These are phyloP conservation scores for Coregonus clupeaformis DNA, from an alignment of 2,113 vertebrate species.

Conservation along the genomic window DNA sequence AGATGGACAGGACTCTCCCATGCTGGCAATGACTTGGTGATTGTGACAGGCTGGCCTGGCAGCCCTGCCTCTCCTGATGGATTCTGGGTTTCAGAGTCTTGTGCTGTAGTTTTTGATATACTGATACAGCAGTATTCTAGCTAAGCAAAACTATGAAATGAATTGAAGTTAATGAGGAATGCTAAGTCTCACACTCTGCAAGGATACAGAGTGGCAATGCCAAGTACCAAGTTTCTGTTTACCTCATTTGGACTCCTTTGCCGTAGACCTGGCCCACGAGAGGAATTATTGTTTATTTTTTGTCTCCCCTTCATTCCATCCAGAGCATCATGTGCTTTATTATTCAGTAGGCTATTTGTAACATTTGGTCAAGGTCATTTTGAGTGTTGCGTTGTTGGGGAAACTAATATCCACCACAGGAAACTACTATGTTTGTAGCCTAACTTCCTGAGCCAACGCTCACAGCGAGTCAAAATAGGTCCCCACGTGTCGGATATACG, in stretches of 20 bases:
- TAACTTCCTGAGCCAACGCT: too few species aligned
- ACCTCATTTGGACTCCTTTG: neutral
- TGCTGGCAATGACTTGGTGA: neutral
- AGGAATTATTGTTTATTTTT: neutral
- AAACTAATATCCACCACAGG: too few species aligned
- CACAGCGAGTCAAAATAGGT: too few species aligned
- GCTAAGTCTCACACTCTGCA: neutral
- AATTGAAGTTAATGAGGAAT: neutral
- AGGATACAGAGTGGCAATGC: neutral
- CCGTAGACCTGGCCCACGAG: neutral
- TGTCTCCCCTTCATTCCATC: too few species aligned
- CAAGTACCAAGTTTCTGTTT: neutral
- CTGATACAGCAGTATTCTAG: neutral
- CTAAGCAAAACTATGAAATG: neutral
- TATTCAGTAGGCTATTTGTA: constrained; percentile 61
- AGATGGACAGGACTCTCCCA: neutral
- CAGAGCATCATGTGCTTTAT: constrained; percentile 38
- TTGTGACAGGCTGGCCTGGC: neutral
- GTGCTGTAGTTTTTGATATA: neutral
- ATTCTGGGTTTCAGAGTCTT: neutral
- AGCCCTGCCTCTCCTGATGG: neutral
- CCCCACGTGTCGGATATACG: too few species aligned
- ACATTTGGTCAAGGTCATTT: neutral
- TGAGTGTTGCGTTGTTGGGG: too few species aligned
- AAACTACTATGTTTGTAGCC: too few species aligned